Evolutionary conservation across 2,797 vertebrate species (phyloP), one percentile per base, ranked within the genome.

Genomic region (Periparus ater): DNA sequence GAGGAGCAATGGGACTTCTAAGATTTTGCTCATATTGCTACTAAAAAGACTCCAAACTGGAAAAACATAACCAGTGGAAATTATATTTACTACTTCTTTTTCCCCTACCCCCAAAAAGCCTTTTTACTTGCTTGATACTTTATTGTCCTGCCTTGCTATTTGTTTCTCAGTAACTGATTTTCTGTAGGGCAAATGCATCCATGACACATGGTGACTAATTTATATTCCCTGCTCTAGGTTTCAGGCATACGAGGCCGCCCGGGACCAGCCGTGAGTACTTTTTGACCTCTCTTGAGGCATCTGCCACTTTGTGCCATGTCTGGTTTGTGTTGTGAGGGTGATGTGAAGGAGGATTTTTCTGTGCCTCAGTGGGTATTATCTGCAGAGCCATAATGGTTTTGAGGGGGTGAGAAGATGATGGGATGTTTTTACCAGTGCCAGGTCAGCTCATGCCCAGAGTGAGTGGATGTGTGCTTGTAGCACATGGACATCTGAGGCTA

Each of bases 221-320:
- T 68, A 1, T 58, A 7, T 80, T 61, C 62, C 40, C 63, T 96
- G 68, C 7, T 94, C 72, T 94, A 99, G 99, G 98, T 99, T 89
- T 98, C 98, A 13, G 99, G 99, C 44, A 98, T 99, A 71, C 98
- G 99, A 94, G 99, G 99, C 53, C 98, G 99, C 15, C 98, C 98
- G 0, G 99, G 99, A 97, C 98, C 98, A 10, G 97, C 98, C 7
- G 99, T 99, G 98, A 99, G 99, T 96, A 85, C 17, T 77, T 84
- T 65, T 19, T 21, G 11, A 13, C 47, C 68, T 71, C 42, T 84
- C 25, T 61, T 30, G 38, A 34, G 36, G 18, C 32, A 4, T 75
- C 76, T 81, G 53, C 16, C 29, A 13, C n/a, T 45, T 65, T 13
- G 11, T 62, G 15, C 44, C 12, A 1, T 25, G 78, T 54, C 32